Base-by-base conservation (phyloP, 2,113 vertebrate genomes). In the Erythrolamprus reginae region DNA sequence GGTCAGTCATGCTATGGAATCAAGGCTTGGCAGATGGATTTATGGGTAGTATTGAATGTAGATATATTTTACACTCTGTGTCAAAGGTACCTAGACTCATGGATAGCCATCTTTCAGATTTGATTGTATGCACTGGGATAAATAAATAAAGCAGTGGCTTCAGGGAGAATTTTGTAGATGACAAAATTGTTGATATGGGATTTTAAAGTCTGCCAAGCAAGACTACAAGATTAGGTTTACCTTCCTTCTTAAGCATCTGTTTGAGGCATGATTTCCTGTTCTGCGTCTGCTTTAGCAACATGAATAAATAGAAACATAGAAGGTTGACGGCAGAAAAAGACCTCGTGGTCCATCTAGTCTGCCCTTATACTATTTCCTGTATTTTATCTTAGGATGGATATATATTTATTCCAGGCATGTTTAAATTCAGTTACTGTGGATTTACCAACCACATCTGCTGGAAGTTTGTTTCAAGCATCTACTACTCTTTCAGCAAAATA, bases 11-110 rank as follows among this genome's bases (percentile, higher is more conserved):
- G 83, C 93, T 95, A 93, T 92, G 91, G 55, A 17, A 93, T 91
- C 50, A 92, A 89, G 94, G 86, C 94, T 95, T 95, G 94, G 86
- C 94, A 55, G 88, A n/a, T 91, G 94, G 92, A 95, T 95, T 92
- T 94, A 93, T 33, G 85, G 89, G 38, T 87, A n/a, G 45, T 90
- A 92, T 95, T 95, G 94, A 55, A 91, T 88, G 53, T 51, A 61
- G 85, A 89, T 87, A 24, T 93, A 93, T 94, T 91, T 95, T 95
- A 86, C 90, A 93, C 87, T 87, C 87, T 65, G 26, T 3, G 93
- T 92, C 92, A 91, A 82, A 93, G 93, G 90, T 95, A 94, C 90
- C 82, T 94, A 92, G 89, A 88, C 92, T 94, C 0, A 0, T 0
- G 10, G 89, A 90, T 65, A 88, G 88, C 70, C 65, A 89, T 84